These are phyloP conservation scores for Sander lucioperca DNA, from an alignment of 2,113 vertebrate species.

Conservation along the genomic window DNA sequence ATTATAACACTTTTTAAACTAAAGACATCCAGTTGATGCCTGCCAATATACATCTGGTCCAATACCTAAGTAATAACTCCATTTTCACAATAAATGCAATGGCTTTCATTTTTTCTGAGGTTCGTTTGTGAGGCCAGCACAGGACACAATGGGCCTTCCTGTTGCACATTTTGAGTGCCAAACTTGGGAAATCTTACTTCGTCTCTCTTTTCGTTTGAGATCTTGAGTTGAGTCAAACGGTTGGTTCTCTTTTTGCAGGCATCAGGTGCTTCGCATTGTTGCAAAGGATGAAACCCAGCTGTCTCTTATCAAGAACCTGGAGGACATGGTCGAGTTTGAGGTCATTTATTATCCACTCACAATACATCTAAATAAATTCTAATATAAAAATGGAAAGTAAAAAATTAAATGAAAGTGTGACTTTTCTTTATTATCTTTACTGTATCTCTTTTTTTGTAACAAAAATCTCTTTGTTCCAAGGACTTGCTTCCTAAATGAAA, in stretches of 20 bases:
- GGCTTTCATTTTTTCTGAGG: background rate
- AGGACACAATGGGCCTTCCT: background rate
- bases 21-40: background rate
- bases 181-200: conserved; percentile 11
- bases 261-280: conserved; percentile 91
- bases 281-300: conserved; percentile 83
- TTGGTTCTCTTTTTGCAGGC: conserved; percentile 77
- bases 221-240: background rate
- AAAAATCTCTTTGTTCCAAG: background rate
- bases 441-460: background rate
- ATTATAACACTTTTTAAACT: background rate
- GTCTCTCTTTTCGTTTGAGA: background rate
- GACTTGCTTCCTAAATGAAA: background rate
- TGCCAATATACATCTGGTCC: background rate
- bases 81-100: background rate
- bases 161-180: background rate
- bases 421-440: background rate
- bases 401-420: background rate
- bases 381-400: background rate
- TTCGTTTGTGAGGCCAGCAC: background rate
- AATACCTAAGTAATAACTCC: background rate
- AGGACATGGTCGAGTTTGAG: conserved; percentile 78
- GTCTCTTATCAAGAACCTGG: conserved; percentile 82
- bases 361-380: background rate
- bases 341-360: conserved; percentile 65